Conservation (phyloP, 2,797 vertebrate species). For the Vipera latastei region DNA sequence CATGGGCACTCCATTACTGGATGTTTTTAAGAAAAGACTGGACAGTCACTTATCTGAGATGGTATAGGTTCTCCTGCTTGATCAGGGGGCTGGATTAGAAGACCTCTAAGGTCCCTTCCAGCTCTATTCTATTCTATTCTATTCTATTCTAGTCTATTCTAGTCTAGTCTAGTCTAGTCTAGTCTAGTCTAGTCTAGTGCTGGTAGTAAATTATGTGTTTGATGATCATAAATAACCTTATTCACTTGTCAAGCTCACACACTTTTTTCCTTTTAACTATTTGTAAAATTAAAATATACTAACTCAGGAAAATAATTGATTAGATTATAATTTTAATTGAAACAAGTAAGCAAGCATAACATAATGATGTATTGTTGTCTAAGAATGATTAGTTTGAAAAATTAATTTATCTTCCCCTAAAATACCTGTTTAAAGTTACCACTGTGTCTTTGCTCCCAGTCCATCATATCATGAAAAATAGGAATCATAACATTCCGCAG, state of each 20-base stretch:
- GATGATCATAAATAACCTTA: not conserved
- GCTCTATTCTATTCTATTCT: too few relatives aligned
- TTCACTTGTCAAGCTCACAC: not conserved
- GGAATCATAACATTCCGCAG: constrained; percentile 98
- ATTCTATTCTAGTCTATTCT: too few relatives aligned
- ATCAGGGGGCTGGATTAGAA: too few relatives aligned
- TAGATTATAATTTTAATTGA: not conserved
- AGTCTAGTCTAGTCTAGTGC: not conserved
- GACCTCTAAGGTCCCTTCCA: too few relatives aligned
- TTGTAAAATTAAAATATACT: not conserved
- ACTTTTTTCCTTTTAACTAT: not conserved
- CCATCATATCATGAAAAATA: constrained; percentile 99
- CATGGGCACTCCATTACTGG: too few relatives aligned
- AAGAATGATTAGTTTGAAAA: not conserved
- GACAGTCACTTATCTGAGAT: too few relatives aligned
- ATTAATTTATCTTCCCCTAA: not conserved
- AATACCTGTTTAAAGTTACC: constrained; percentile 97
- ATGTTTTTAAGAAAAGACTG: too few relatives aligned
- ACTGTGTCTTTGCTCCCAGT: constrained; percentile 96
- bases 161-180: too few relatives aligned
- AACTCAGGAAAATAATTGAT: not conserved
- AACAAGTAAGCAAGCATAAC: not conserved
- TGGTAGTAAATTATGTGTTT: not conserved
- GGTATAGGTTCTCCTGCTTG: too few relatives aligned
- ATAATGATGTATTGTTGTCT: not conserved